Conservation (phyloP, 2,113 vertebrate genomes). For the Strix uralensis region DNA sequence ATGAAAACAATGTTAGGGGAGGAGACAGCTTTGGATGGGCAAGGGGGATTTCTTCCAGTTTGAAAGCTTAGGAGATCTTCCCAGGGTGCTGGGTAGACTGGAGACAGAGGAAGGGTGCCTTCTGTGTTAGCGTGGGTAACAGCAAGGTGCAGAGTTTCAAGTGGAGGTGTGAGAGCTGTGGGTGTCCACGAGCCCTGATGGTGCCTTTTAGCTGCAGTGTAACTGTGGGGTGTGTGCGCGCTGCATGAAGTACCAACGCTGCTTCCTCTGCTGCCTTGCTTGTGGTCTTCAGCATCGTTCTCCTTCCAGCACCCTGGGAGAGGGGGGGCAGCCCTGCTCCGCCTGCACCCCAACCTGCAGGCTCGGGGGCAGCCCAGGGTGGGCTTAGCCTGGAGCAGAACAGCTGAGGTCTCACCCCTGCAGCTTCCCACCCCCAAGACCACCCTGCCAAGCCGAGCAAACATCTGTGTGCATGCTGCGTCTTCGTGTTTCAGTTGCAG, state of each 20-base stretch:
- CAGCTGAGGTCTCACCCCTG: not conserved
- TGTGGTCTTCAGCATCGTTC: accelerated
- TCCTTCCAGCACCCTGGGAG: not conserved
- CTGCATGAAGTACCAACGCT: not conserved
- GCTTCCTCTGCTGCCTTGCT: not conserved
- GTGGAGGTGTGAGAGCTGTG: not conserved
- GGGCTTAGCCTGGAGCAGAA: not conserved
- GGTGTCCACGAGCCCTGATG: not conserved
- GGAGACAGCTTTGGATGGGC: conserved; percentile 32
- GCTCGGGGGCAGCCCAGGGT: not conserved
- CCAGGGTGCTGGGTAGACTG: not conserved
- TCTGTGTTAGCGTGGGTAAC: accelerated
- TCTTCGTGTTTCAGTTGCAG: not conserved
- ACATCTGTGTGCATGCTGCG: accelerated
- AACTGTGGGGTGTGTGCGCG: accelerated
- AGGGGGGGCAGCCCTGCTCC: not conserved
- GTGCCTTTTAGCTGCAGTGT: not conserved
- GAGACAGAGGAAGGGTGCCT: not conserved
- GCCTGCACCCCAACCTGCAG: not conserved
- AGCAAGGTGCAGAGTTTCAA: not conserved
- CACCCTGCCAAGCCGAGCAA: not conserved
- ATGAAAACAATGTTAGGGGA: conserved; percentile 56
- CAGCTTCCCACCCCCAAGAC: not conserved
- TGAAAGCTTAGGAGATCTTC: not conserved
- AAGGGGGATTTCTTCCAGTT: not conserved